Base-by-base conservation (phyloP, 37 sponge, comb jelly and placozoan genomes). In the Eunapius fragilis region DNA sequence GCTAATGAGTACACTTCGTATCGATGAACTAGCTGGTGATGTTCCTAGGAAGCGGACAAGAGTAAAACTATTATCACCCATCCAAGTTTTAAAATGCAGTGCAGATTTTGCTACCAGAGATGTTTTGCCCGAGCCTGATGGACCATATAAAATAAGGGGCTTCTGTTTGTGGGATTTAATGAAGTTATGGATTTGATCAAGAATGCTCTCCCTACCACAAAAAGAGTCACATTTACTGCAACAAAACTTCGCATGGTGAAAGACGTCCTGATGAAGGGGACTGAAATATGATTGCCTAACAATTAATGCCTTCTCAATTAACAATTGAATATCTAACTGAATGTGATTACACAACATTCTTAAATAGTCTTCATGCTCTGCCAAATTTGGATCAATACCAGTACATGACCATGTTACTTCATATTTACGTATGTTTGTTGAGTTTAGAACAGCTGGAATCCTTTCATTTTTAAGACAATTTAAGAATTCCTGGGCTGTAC, bases 31-130 rank as follows among this genome's bases (percentile, higher is more conserved):
- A 30, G 14, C 4, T 13, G 89, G 86, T 23, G 95, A 82, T 30
- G 93, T 92, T 23, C 95, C 95, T n/a, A 94, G 80, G 68, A 94
- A 94, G 13, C 95, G 81, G 2, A 92, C 36, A 2, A 94, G 72
- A 34, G 5, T 31, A 0, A 82, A 69, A 77, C 77, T 81, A 10
- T 24, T 31, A 0, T 22, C n/a, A 14, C 77, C 85, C 11, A 72
- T 22, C 84, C 83, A 83, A 3, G 14, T 28, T 31, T 71, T 67
- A 22, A 84, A 28, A 3, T 25, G 2, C 0, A 17, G 4, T 13
- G 79, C 84, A 37, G 38, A 76, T 9, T 84, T 80, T 17, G 95
- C 93, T 81, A 94, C 89, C 30, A 94, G 68, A 0, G 95, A 89
- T 30, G 95, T 92, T 49, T 94, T 94, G 14, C 95, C 95, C 28